Evolutionary conservation across 2,797 vertebrate species (phyloP).

Genomic region (Amblyraja radiata): DNA sequence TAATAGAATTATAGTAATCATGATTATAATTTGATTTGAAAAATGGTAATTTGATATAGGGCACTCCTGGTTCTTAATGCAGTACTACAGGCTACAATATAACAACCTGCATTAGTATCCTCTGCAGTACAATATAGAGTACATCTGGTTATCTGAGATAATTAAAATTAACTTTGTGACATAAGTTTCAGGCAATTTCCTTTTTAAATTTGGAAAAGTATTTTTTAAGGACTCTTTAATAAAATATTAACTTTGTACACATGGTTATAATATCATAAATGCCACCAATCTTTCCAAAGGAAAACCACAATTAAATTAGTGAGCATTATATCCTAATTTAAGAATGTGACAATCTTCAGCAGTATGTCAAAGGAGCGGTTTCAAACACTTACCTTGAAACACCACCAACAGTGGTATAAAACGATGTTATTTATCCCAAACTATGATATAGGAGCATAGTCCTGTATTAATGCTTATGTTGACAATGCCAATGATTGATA

Average conservation of each 20-base stretch:
- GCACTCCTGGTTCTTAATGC: conserved; percentile 23
- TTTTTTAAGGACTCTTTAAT: conserved; percentile 37
- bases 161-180: conserved; percentile 37
- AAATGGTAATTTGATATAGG: conserved; percentile 34
- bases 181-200: conserved; percentile 37
- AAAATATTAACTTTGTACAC: conserved; percentile 39
- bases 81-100: conserved; percentile 38
- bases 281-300: not conserved
- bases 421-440: not conserved
- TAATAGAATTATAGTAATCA: conserved; percentile 38
- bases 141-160: conserved; percentile 37
- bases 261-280: conserved; percentile 29
- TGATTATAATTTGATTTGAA: conserved; percentile 38
- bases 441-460: not conserved
- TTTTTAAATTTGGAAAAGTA: conserved; percentile 30
- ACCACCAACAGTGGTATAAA: not conserved
- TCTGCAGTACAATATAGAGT: conserved; percentile 34
- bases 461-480: not conserved
- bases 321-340: conserved; percentile 18
- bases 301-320: conserved; percentile 36
- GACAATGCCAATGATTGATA: not conserved
- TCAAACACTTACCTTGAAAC: conserved; percentile 1
- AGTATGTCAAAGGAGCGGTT: not conserved
- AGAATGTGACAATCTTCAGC: not conserved
- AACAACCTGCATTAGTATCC: conserved; percentile 38